Base-by-base conservation (phyloP, 92 coral and sea anemone species). In the Virgularia gustaviana region DNA sequence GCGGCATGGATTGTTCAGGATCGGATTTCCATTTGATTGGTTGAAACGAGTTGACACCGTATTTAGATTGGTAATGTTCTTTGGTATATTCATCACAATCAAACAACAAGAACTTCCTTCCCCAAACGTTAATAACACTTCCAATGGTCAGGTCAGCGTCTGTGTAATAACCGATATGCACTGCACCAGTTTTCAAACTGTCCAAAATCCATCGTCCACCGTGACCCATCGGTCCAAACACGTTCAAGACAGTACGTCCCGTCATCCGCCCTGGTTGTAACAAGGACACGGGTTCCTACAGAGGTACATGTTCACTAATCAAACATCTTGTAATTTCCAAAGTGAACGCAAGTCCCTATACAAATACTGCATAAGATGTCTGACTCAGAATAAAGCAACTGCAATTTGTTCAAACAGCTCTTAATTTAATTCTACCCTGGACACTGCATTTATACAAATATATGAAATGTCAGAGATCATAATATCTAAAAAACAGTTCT, bases 161-260 rank as follows among this genome's bases (percentile, higher is more conserved):
- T 34, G 85, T 90, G 58, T 89, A 89, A 63, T 88, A 85, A 39
- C 89, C 91, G 38, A 87, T 86, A 53, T 92, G 72, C 5, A 91
- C 88, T 59, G 97, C 97, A 71, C 97, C 97, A 33, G 97, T 91
- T 90, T 91, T 91, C 24, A 91, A 72, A 73, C 97, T 91, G 70
- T 91, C 97, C 15, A 91, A 83, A 64, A 91, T 91, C 96, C 96
- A 91, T 65, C 97, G 61, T 15, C 97, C 97, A 12, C 97, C 97
- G 71, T 91, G 96, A 13, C 96, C 96, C 97, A 91, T 91, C 13
- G 96, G 96, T 20, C 97, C 97, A 86, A 91, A 91, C 36, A 91
- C 97, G 81, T 91, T 91, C 83, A 91, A 33, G 19, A 91, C 97
- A 52, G 97, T 91, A 45, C 97, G 83, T 25, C 97, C 90, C 0